Percentiles rank a stretch among this genome's conserved stretches.
These are phyloP conservation scores for Boleophthalmus pectinirostris DNA, from an alignment of 2,113 vertebrate genomes.

Conservation along the genomic window DNA sequence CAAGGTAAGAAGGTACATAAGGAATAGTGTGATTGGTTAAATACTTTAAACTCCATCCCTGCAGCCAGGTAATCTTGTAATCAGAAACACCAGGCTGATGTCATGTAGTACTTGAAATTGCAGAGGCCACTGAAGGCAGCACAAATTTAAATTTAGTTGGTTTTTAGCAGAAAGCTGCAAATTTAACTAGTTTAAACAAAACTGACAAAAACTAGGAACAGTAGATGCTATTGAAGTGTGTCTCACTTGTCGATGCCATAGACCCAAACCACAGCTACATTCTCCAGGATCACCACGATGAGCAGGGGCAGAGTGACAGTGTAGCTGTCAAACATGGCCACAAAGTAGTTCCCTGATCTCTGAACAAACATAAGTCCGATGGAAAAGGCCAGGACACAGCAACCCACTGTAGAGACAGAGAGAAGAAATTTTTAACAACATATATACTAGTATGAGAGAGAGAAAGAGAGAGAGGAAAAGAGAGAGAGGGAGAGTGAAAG, in stretches of 20 bases:
- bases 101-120: no score
- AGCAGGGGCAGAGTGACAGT: constrained; percentile 94
- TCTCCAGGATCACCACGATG: constrained; percentile 93
- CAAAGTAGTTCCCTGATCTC: constrained; percentile 96
- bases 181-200: no score
- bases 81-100: no score
- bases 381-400: constrained; percentile 88
- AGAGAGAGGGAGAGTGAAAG: neutral
- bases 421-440: constrained; percentile 20
- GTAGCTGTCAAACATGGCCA: constrained; percentile 98
- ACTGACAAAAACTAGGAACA: no score
- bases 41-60: no score
- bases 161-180: no score
- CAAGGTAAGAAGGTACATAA: no score
- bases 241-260: constrained; percentile 95
- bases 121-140: no score
- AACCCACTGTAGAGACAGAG: constrained; percentile 79
- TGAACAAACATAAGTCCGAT: constrained; percentile 96
- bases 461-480: neutral
- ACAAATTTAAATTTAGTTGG: no score
- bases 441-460: neutral
- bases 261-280: constrained; percentile 88
- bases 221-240: neutral
- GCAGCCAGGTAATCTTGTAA: no score
- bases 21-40: no score